Conservation (phyloP, 2,113 vertebrate genomes). For the Hyperopisus bebe region DNA sequence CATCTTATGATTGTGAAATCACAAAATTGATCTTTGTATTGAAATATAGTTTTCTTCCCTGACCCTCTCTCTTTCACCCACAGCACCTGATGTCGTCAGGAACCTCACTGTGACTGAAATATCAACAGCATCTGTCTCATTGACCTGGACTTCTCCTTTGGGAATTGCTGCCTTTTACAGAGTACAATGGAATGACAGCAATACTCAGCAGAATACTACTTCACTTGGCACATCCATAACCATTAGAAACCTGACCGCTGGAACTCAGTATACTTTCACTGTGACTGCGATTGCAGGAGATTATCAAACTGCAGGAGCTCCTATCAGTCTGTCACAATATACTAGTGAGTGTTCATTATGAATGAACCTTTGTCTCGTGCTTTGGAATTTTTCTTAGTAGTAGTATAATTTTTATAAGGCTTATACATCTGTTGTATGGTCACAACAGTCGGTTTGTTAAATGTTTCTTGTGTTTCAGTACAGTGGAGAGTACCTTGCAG, state of each 20-base stretch:
- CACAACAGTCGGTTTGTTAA: neutral
- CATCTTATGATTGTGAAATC: neutral
- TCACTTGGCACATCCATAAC: neutral
- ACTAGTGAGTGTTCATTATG: conserved; percentile 39
- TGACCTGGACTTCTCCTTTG: no score
- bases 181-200: no score
- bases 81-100: conserved; percentile 16
- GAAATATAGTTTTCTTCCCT: neutral
- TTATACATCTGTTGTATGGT: neutral
- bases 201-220: neutral
- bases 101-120: neutral
- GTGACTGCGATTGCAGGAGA: conserved; percentile 32
- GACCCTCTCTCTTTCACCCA: neutral
- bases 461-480: neutral
- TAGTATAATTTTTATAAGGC: no score
- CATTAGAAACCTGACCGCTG: conserved; percentile 30
- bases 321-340: conserved; percentile 30
- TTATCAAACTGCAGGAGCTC: conserved; percentile 18
- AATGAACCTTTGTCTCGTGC: no score
- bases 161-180: no score
- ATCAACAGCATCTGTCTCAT: no score
- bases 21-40: neutral
- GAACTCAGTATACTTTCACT: conserved; percentile 43
- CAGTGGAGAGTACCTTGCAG: neutral
- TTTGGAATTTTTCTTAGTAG: no score